phyloP scores from a whole-genome alignment of 2,113 vertebrate species.

The Pluvianellus socialis region DNA sequence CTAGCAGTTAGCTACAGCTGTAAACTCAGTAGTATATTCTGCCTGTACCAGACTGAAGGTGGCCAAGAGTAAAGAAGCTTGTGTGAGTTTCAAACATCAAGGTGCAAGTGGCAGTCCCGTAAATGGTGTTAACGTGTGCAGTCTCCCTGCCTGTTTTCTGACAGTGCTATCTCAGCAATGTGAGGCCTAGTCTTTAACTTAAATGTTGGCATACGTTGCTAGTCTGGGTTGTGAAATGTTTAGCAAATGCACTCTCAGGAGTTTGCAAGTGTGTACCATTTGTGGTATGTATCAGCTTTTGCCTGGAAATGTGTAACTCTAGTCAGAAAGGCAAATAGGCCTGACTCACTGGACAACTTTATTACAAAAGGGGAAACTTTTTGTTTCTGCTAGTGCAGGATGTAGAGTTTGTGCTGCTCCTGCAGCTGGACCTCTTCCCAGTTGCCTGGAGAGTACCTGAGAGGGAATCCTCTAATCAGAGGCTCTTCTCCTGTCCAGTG shows the following conservation, averaged over 20 bases:
- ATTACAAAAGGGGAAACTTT: not conserved
- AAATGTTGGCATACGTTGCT: not conserved
- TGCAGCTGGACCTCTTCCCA: not conserved
- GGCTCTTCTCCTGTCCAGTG: not conserved
- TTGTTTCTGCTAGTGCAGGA: not conserved
- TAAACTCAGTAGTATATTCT: not conserved
- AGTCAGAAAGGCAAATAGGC: not conserved
- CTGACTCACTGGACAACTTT: not conserved
- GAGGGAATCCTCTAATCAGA: not conserved
- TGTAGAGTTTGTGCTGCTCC: not conserved
- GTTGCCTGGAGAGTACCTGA: not conserved
- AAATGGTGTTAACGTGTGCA: not conserved
- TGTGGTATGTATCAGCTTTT: not conserved
- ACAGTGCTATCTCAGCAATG: not conserved
- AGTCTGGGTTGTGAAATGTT: not conserved
- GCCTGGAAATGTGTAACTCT: not conserved
- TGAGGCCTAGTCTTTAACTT: not conserved
- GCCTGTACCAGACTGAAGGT: not conserved
- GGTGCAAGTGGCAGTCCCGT: not conserved
- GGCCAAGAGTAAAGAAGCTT: not conserved
- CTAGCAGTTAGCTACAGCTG: not conserved
- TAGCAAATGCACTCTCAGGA: not conserved
- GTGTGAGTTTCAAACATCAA: not conserved
- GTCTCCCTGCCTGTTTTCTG: not conserved
- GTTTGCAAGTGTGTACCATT: not conserved